A percentile compares a stretch with the other conserved stretches of the same genome.
Conservation (phyloP, 1,140 invertebrate species). For the Caenorhabditis tropicalis region DNA sequence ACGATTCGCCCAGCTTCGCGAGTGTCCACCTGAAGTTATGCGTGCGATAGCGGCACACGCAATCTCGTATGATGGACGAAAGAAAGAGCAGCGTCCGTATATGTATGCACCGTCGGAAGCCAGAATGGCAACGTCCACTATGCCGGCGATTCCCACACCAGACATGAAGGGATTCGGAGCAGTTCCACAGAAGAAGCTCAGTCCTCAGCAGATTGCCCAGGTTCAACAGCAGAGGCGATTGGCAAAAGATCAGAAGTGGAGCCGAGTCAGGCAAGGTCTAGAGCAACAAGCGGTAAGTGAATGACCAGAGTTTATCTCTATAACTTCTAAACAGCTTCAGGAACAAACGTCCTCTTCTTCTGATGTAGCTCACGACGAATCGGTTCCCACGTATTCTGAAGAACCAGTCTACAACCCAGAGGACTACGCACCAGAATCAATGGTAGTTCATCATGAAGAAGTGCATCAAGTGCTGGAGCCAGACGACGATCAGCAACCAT, state of each 20-base stretch:
- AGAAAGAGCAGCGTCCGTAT: neutral
- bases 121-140: neutral
- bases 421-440: neutral
- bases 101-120: neutral
- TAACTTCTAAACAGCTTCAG: too few relatives aligned
- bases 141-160: neutral
- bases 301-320: too few relatives aligned
- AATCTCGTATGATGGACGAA: neutral
- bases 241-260: neutral
- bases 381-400: neutral
- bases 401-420: neutral
- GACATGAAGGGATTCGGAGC: neutral
- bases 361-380: too few relatives aligned
- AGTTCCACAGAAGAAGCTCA: neutral
- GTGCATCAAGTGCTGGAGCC: neutral
- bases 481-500: neutral
- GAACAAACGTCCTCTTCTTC: too few relatives aligned
- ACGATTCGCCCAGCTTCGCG: neutral
- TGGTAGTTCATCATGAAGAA: slow-evolving; percentile 24
- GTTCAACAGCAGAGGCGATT: neutral
- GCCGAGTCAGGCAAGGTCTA: neutral
- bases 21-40: slow-evolving; percentile 13
- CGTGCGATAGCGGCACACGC: neutral
- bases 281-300: neutral
- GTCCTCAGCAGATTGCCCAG: neutral